Conservation (phyloP, 2,113 vertebrate genomes). For the Hyla sarda region DNA sequence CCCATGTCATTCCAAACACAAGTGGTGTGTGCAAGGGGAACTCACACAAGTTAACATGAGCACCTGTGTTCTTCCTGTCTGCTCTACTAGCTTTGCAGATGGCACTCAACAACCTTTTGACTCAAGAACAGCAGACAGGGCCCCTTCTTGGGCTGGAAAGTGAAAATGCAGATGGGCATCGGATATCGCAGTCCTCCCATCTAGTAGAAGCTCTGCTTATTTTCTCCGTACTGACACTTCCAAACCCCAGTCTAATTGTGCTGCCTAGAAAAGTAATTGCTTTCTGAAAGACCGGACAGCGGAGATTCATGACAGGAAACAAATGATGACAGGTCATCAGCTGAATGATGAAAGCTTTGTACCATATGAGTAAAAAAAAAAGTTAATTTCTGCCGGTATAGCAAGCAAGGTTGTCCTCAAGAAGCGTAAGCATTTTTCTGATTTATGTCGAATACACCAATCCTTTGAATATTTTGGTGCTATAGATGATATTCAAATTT, state of each 20-base stretch:
- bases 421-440: conserved; percentile 28
- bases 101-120: conserved; percentile 27
- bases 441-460: conserved; percentile 56
- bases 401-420: conserved; percentile 52
- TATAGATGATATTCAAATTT: conserved; percentile 61
- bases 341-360: conserved; percentile 27
- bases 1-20: conserved; percentile 46
- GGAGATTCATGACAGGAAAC: conserved; percentile 63
- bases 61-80: conserved; percentile 38
- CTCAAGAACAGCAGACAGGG: conserved; percentile 29
- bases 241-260: conserved; percentile 54
- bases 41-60: conserved; percentile 55
- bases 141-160: background rate
- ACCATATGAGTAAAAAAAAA: conserved; percentile 44
- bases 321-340: conserved; percentile 50
- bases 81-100: conserved; percentile 11
- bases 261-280: conserved; percentile 58
- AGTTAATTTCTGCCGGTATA: conserved; percentile 61
- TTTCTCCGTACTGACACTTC: conserved; percentile 41
- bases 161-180: conserved; percentile 28
- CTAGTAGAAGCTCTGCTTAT: conserved; percentile 18
- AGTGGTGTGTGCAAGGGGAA: conserved; percentile 14
- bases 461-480: conserved; percentile 52
- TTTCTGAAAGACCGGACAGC: conserved; percentile 59
- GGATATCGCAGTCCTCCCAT: background rate